Percentiles rank a stretch among this genome's conserved stretches.
These are phyloP conservation scores for cattle (Bos taurus) DNA, from an alignment of 2,113 vertebrate species.

Conservation along the genomic window ARS-UCD2.0 NC_037329.1:51110501-51111000, in stretches of 20 bases:
- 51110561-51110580: not conserved
- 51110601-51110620: not conserved
- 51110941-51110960: slow-evolving; percentile 22
- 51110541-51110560: not conserved
- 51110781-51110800: slow-evolving; percentile 40
- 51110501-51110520: not conserved
- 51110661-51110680: not conserved
- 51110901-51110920: not conserved
- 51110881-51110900: slow-evolving; percentile 14
- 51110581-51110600: not conserved
- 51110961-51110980: not conserved
- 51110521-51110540: not conserved
- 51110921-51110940: not conserved
- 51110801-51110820: slow-evolving; percentile 21
- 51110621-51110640: not conserved
- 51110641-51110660: not conserved
- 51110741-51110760: slow-evolving; percentile 1
- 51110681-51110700: not conserved
- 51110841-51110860: slow-evolving; percentile 25
- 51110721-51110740: not conserved
- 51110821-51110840: slow-evolving; percentile 30
- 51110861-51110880: slow-evolving; percentile 35
- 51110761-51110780: not conserved
- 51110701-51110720: not conserved
- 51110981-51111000: slow-evolving; percentile 70